Evolutionary conservation across 92 coral and sea anemone genomes (phyloP).

Genomic region (Palythoa grandis): DNA sequence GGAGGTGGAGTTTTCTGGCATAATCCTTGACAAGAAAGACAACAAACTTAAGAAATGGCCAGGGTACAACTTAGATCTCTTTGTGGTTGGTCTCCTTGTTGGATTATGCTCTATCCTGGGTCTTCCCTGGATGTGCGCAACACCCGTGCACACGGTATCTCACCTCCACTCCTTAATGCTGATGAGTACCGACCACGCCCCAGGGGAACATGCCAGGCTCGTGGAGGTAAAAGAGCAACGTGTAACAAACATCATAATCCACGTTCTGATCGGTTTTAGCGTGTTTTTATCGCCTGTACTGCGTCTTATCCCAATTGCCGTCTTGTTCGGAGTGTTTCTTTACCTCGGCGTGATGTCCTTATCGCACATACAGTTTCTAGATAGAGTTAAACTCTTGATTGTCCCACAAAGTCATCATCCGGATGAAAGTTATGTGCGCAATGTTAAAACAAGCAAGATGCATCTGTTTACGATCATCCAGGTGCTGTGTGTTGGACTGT

Average conservation of each 20-base stretch:
- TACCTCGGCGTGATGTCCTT: slow-evolving; percentile 91
- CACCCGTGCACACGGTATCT: slow-evolving; percentile 97
- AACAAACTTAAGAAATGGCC: slow-evolving; percentile 96
- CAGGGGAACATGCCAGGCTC: slow-evolving; percentile 90
- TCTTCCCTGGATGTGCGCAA: slow-evolving; percentile 99
- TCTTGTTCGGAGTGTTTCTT: slow-evolving; percentile 91
- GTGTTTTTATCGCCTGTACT: slow-evolving; percentile 83
- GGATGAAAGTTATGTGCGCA: slow-evolving; percentile 74
- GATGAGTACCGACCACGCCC: slow-evolving; percentile 88
- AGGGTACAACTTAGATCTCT: slow-evolving; percentile 93
- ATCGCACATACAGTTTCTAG: slow-evolving; percentile 90
- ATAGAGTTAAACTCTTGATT: slow-evolving; percentile 83
- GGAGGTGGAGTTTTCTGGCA: slow-evolving; percentile 95
- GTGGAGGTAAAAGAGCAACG: slow-evolving; percentile 93
- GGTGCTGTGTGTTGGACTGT: slow-evolving; percentile 69
- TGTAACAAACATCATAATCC: slow-evolving; percentile 90
- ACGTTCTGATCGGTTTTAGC: slow-evolving; percentile 87
- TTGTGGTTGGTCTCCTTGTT: slow-evolving; percentile 87
- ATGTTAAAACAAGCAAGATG: slow-evolving; percentile 91
- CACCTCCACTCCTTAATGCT: slow-evolving; percentile 92
- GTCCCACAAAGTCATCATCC: slow-evolving; percentile 90
- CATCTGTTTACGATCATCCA: slow-evolving; percentile 90
- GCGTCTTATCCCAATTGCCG: slow-evolving; percentile 90
- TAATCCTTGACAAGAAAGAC: slow-evolving; percentile 96
- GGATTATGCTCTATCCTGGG: slow-evolving; percentile 91